Evolutionary conservation across 2,113 vertebrate species (phyloP).

Genomic region (Calidris pugnax): DNA sequence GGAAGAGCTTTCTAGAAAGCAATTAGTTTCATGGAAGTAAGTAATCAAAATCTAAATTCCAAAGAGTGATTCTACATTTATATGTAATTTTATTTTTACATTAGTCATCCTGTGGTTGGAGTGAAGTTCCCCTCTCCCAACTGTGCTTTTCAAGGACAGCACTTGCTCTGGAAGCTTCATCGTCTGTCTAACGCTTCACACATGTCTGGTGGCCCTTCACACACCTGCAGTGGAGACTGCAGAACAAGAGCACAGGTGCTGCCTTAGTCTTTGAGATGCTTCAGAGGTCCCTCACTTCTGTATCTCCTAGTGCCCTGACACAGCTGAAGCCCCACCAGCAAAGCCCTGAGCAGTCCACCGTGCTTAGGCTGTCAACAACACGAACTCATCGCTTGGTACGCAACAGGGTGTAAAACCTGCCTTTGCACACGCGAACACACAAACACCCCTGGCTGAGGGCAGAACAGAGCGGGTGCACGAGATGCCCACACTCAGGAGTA

Average conservation of each 20-base stretch:
- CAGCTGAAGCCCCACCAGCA: background rate
- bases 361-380: background rate
- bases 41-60: background rate
- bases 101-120: background rate
- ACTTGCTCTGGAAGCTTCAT: background rate
- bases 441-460: rapidly evolving
- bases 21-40: background rate
- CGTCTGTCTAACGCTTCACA: background rate
- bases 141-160: background rate
- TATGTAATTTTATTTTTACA: background rate
- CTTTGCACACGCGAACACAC: background rate
- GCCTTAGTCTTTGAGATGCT: background rate
- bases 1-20: background rate
- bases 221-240: background rate
- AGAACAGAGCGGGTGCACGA: background rate
- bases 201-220: background rate
- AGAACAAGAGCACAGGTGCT: background rate
- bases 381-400: background rate
- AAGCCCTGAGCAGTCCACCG: background rate
- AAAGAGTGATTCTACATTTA: background rate
- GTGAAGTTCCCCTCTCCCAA: rapidly evolving
- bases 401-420: background rate
- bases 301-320: background rate
- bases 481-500: rapidly evolving
- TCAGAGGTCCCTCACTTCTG: background rate